Evolutionary conservation across 2,888 invertebrate genomes (phyloP).

Genomic region (Entomobrya proxima): DNA sequence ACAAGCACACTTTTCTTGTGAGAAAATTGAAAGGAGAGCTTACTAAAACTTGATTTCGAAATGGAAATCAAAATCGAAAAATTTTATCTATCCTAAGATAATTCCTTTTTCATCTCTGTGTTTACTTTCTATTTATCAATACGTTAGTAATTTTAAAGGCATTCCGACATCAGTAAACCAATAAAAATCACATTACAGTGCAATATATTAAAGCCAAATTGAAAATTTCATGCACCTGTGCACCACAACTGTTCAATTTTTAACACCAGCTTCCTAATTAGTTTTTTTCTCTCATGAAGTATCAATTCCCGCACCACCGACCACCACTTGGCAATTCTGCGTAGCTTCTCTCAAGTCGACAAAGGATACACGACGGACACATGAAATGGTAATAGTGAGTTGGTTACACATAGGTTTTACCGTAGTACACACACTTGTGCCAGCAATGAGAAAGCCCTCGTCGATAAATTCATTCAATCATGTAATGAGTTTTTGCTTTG

Average conservation of each 20-base stretch:
- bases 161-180: neutral
- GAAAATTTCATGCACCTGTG: neutral
- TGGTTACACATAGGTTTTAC: too few relatives aligned
- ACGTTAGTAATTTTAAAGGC: neutral
- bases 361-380: neutral
- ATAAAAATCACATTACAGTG: neutral
- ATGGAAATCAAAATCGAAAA: slow-evolving; percentile 34
- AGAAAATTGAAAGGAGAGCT: too few relatives aligned
- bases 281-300: slow-evolving; percentile 3
- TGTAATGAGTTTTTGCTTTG: slow-evolving; percentile 17
- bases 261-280: slow-evolving; percentile 34
- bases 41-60: slow-evolving; percentile 36
- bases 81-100: neutral
- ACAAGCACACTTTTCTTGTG: too few relatives aligned
- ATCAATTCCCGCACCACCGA: slow-evolving; percentile 20
- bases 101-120: slow-evolving; percentile 3
- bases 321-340: slow-evolving; percentile 11
- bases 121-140: slow-evolving; percentile 38
- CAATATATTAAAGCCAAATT: slow-evolving; percentile 5
- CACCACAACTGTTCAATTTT: slow-evolving; percentile 6
- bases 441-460: slow-evolving; percentile 6
- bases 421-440: neutral
- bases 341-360: neutral
- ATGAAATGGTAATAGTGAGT: neutral
- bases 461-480: neutral